Percentiles rank a stretch among this genome's conserved stretches.
These are phyloP conservation scores for Alligator mississippiensis DNA, from an alignment of 2,113 vertebrate genomes.

Conservation along the genomic window DNA sequence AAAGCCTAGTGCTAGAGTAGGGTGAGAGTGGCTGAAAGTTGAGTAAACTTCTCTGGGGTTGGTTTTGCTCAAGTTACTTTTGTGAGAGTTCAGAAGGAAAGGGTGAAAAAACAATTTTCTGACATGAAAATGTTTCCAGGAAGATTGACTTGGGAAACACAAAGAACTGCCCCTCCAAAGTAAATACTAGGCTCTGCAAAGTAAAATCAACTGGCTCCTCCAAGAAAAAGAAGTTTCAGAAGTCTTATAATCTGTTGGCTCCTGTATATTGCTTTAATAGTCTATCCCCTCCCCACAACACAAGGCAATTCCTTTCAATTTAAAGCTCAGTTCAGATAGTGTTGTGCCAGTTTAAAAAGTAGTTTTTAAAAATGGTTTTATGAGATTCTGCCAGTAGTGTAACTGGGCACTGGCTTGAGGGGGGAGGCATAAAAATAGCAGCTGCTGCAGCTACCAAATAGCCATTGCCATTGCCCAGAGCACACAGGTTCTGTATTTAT, in stretches of 20 bases:
- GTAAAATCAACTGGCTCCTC: neutral
- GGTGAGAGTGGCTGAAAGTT: neutral
- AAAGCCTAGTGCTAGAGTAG: neutral
- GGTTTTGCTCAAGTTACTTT: neutral
- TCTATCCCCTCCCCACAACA: neutral
- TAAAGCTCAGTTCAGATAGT: too few relatives aligned
- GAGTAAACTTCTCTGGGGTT: neutral
- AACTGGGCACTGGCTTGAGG: too few relatives aligned
- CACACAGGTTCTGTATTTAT: neutral
- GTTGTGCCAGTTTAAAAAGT: neutral
- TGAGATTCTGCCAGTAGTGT: too few relatives aligned
- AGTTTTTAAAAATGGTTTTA: neutral
- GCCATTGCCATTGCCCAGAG: too few relatives aligned
- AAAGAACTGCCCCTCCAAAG: neutral
- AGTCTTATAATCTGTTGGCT: neutral
- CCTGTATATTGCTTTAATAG: neutral
- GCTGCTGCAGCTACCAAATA: too few relatives aligned
- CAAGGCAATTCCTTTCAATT: neutral
- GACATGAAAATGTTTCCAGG: neutral
- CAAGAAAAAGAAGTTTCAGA: neutral
- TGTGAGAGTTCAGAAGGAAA: neutral
- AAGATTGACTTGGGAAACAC: neutral
- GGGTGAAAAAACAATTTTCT: neutral
- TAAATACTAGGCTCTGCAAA: rapidly evolving
- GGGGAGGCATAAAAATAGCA: too few relatives aligned